Conservation (phyloP, 2,797 vertebrate species). For the Amniataba percoides region DNA sequence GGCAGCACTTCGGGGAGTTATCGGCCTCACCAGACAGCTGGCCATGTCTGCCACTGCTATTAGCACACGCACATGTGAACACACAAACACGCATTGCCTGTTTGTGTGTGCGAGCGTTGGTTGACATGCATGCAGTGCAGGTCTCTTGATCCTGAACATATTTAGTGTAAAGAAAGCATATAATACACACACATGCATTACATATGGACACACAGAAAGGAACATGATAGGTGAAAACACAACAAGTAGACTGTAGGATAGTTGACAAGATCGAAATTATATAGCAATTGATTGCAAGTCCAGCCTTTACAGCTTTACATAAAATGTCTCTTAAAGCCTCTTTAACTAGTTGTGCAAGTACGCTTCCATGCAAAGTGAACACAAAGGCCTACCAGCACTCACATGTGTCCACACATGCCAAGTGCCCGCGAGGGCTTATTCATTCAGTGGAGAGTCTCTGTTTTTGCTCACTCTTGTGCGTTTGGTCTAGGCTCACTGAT, state of each 20-base stretch:
- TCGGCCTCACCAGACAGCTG: constrained; percentile 68
- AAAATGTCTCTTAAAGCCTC: constrained; percentile 9
- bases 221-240: not conserved
- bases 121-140: not conserved
- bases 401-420: constrained; percentile 3
- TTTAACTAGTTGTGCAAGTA: constrained; percentile 20
- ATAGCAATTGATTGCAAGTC: not conserved
- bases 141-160: constrained; percentile 9
- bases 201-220: not conserved
- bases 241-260: not conserved
- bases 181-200: not conserved
- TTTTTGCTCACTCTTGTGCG: constrained; percentile 48
- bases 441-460: constrained; percentile 30
- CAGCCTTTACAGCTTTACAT: constrained; percentile 9
- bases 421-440: constrained; percentile 1
- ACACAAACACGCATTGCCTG: constrained; percentile 8
- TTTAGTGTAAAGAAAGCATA: not conserved
- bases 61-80: constrained; percentile 33
- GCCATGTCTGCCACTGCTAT: constrained; percentile 60
- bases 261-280: constrained; percentile 10
- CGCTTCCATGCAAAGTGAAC: constrained; percentile 20
- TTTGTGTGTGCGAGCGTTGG: no score
- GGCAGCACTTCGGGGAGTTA: constrained; percentile 67
- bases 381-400: constrained; percentile 9
- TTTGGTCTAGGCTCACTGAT: constrained; percentile 57